phyloP scores from a whole-genome alignment of 2,797 vertebrate species.

The Tarsius wallacei region DNA sequence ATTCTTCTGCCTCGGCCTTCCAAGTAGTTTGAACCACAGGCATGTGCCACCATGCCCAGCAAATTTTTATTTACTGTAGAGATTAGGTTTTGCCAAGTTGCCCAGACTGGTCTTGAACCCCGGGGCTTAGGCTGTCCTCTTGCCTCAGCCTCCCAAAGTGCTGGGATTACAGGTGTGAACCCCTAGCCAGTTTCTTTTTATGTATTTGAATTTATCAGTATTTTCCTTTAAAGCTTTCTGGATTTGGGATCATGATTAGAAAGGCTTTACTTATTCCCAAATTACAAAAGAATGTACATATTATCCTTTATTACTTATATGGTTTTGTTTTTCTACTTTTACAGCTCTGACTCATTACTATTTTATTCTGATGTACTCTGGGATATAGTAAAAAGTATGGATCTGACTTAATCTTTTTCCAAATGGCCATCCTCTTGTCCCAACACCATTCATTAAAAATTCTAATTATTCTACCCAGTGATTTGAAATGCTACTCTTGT shows the following conservation, averaged over 20 bases:
- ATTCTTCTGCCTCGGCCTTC: too few relatives aligned
- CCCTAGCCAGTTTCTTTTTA: neutral
- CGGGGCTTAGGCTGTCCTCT: too few relatives aligned
- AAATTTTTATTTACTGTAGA: too few relatives aligned
- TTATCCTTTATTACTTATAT: constrained; percentile 4
- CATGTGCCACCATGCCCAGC: too few relatives aligned
- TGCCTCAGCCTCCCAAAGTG: too few relatives aligned
- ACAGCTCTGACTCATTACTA: constrained; percentile 1
- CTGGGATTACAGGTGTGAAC: too few relatives aligned
- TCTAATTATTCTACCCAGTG: neutral
- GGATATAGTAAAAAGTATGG: neutral
- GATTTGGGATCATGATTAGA: constrained; percentile 39
- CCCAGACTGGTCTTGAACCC: too few relatives aligned
- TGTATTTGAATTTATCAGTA: constrained; percentile 24
- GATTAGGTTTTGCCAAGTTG: too few relatives aligned
- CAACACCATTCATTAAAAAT: neutral
- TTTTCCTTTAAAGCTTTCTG: constrained; percentile 38
- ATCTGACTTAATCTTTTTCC: neutral
- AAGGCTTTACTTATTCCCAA: neutral
- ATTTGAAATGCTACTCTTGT: neutral
- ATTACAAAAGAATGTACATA: neutral
- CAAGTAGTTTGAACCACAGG: too few relatives aligned
- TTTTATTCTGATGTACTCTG: constrained; percentile 10
- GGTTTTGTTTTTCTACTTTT: constrained; percentile 42
- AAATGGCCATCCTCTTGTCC: neutral